Evolutionary conservation across 37 sponge, comb jelly and placozoan species (phyloP), one percentile per base, ranked within the genome.

Genomic region (Amphimedon queenslandica): DNA sequence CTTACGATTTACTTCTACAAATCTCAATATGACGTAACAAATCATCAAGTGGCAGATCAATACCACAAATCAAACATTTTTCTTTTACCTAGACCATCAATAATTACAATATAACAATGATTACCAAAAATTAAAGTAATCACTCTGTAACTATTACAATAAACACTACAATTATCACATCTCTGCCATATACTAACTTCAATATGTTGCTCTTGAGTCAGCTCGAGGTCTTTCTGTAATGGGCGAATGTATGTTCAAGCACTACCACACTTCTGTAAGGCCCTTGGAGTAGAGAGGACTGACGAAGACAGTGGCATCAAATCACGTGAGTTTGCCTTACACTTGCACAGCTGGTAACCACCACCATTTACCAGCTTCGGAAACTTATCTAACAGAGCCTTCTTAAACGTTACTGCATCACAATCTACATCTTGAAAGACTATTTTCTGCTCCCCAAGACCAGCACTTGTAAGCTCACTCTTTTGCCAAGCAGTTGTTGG

Each of bases 371-470:
- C 27, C 39, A 77, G 60, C 28, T 77, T 57, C 8, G 69, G 69
- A 77, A 55, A 77, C 4, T 2, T 29, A 4, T 66, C 39, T 6
- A 32, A 33, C 64, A 75, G 28, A 38, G 16, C 29, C 21, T 47
- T 58, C 21, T 66, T 25, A 55, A 77, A 77, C 16, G 5, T 32
- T 4, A 42, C 58, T n/a, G 69, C 60, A 55, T 20, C 34, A 23
- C 34, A 41, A 42, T 76, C 66, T 16, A 64, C 60, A 64, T 63
- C 51, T 39, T 63, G 25, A 21, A 76, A 31, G 13, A 41, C 23
- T 27, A 77, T 29, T 30, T 77, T 58, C 37, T 77, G 40, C 40
- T 67, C 78, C 37, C 69, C 78, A 3, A 77, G 43, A 11, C 78
- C 78, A 5, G 78, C 58, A 43, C 27, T 16, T 3, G 55, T n/a